Conservation (phyloP, 2,113 vertebrate species). For the Melospiza melodia region DNA sequence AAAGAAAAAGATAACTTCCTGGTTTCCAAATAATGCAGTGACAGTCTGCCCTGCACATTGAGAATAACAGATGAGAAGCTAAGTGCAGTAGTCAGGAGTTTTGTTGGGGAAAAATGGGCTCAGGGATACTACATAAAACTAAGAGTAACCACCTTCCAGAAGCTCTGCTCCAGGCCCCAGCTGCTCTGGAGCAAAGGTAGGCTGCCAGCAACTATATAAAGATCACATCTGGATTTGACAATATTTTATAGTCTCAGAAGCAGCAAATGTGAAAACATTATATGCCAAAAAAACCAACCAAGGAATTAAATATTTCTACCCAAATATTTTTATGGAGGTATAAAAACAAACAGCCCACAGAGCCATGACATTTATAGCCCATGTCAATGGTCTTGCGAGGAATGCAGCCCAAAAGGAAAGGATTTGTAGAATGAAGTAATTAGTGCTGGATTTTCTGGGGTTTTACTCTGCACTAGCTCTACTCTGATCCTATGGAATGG, state of each 20-base stretch:
- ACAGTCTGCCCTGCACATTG: accelerated
- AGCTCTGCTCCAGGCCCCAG: not conserved
- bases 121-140: not conserved
- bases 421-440: not conserved
- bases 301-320: not conserved
- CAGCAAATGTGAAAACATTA: not conserved
- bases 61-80: not conserved
- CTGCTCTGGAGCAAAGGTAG: not conserved
- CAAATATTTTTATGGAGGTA: not conserved
- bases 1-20: not conserved
- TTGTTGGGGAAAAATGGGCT: not conserved
- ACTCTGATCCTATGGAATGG: not conserved
- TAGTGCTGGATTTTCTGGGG: not conserved
- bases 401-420: not conserved
- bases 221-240: not conserved
- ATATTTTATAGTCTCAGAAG: not conserved
- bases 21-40: not conserved
- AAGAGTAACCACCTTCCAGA: not conserved
- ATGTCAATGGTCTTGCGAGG: not conserved
- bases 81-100: not conserved
- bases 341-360: not conserved
- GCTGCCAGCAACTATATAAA: not conserved
- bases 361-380: not conserved
- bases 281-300: not conserved
- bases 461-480: not conserved